Conservation (phyloP, 92 coral and sea anemone species). For the Zoanthus gigantus region DNA sequence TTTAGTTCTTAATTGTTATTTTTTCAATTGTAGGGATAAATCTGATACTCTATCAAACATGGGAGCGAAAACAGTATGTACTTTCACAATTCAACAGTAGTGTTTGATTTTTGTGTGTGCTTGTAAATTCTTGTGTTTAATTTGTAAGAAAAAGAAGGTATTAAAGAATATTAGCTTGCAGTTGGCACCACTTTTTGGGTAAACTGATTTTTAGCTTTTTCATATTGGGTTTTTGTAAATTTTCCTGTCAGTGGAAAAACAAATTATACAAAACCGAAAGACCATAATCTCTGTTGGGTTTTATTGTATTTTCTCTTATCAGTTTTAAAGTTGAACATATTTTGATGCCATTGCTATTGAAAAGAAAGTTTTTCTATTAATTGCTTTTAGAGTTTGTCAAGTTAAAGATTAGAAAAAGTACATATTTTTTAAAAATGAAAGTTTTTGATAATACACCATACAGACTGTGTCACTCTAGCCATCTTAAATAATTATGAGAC, state of each 20-base stretch:
- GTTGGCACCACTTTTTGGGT: neutral
- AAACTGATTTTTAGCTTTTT: neutral
- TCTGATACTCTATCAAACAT: slow-evolving; percentile 88
- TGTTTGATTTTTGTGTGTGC: slow-evolving; percentile 32
- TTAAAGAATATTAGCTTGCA: neutral
- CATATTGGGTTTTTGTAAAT: slow-evolving; percentile 3
- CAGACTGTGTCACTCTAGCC: too few species aligned
- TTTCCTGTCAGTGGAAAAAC: neutral
- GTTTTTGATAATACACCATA: too few species aligned
- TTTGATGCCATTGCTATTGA: too few species aligned
- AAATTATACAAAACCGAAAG: neutral
- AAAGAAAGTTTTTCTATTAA: too few species aligned
- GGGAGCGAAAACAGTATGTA: slow-evolving; percentile 98
- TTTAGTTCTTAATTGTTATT: neutral
- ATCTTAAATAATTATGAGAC: too few species aligned
- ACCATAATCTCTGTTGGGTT: neutral
- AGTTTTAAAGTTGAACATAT: too few species aligned
- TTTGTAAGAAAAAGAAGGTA: neutral
- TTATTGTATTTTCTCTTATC: too few species aligned
- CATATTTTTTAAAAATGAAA: too few species aligned
- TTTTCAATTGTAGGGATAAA: slow-evolving; percentile 81
- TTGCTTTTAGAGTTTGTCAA: too few species aligned
- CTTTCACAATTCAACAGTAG: slow-evolving; percentile 59
- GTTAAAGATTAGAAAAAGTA: too few species aligned
- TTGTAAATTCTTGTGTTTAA: slow-evolving; percentile 17